Evolutionary conservation across 2,113 vertebrate species (phyloP).

Genomic region (Isurus oxyrinchus): DNA sequence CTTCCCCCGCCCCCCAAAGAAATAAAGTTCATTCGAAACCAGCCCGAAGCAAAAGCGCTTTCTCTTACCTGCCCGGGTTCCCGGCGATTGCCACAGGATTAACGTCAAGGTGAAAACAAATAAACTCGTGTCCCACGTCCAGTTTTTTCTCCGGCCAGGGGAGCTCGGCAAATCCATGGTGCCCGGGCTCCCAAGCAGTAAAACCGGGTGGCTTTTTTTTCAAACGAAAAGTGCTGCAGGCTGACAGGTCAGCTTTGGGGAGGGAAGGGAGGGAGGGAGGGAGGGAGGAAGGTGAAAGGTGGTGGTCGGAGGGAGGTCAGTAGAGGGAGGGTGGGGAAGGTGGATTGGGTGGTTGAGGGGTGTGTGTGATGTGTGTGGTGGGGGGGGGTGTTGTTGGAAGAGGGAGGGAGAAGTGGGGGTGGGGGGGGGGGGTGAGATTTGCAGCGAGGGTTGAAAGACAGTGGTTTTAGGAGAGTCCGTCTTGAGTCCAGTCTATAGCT

Average conservation of each 20-base stretch:
- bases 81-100: conserved; percentile 12
- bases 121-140: conserved; percentile 13
- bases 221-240: too few relatives aligned
- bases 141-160: not conserved
- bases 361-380: too few relatives aligned
- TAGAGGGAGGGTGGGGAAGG: not conserved
- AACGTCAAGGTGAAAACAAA: not conserved
- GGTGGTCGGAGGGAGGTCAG: not conserved
- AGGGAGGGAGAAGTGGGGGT: not conserved
- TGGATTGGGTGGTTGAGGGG: too few relatives aligned
- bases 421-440: not conserved
- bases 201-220: not conserved
- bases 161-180: not conserved
- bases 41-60: not conserved
- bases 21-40: too few relatives aligned
- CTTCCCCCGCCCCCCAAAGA: too few relatives aligned
- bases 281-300: too few relatives aligned
- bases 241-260: not conserved
- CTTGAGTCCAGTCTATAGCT: not conserved
- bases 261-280: not conserved
- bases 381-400: not conserved
- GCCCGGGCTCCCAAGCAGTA: not conserved
- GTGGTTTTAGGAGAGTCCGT: not conserved
- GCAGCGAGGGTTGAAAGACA: not conserved
- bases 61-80: not conserved